Conservation (phyloP, 1,140 invertebrate species). For the Phthorimaea operculella region DNA sequence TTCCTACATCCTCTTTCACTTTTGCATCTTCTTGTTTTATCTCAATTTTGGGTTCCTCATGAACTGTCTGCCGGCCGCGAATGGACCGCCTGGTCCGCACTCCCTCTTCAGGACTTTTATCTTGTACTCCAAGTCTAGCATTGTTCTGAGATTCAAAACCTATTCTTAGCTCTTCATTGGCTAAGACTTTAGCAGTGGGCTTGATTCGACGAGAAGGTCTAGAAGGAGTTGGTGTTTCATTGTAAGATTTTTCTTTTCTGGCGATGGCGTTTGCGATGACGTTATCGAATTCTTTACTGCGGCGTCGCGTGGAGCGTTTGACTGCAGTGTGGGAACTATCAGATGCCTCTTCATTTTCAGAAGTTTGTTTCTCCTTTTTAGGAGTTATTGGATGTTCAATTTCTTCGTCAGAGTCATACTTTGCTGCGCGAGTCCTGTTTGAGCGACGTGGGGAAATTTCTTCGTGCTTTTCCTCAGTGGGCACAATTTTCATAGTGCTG, state of each 20-base stretch:
- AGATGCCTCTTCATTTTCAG: constrained; percentile 54
- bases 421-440: constrained; percentile 30
- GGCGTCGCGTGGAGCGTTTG: constrained; percentile 63
- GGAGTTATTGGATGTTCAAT: constrained; percentile 29
- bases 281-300: constrained; percentile 65
- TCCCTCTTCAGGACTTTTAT: constrained; percentile 47
- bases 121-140: constrained; percentile 46
- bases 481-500: constrained; percentile 64
- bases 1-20: constrained; percentile 27
- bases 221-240: constrained; percentile 38
- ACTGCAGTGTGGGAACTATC: constrained; percentile 34
- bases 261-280: constrained; percentile 69
- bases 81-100: constrained; percentile 44
- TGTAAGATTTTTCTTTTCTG: constrained; percentile 69
- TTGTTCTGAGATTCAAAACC: constrained; percentile 70
- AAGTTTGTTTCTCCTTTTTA: constrained; percentile 42
- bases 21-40: constrained; percentile 22
- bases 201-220: constrained; percentile 66
- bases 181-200: constrained; percentile 69
- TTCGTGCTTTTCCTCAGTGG: constrained; percentile 59
- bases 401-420: constrained; percentile 53
- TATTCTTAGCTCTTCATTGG: constrained; percentile 68
- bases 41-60: constrained; percentile 29
- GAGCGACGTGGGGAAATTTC: constrained; percentile 45
- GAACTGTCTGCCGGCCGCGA: constrained; percentile 19